Evolutionary conservation across 1,140 invertebrate genomes (phyloP).

Genomic region (Cyphomyrmex costatus): DNA sequence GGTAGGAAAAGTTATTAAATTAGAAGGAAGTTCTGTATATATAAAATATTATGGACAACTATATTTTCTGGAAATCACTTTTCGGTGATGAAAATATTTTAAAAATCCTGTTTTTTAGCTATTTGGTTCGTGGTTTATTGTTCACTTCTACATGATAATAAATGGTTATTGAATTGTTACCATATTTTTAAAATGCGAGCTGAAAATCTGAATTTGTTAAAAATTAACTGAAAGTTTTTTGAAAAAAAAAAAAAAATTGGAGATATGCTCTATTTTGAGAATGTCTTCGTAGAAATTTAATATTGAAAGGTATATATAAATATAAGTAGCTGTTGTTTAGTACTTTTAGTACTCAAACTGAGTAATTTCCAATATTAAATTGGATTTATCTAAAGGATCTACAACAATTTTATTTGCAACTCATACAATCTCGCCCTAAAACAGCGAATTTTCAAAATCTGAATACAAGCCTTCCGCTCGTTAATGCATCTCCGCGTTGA

Average conservation of each 20-base stretch:
- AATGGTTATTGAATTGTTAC: not conserved
- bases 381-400: no score
- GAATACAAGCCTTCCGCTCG: not conserved
- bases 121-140: constrained; percentile 11
- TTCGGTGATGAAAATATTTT: not conserved
- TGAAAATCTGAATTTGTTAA: not conserved
- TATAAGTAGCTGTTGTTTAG: no score
- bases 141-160: not conserved
- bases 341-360: no score
- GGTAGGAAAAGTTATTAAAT: not conserved
- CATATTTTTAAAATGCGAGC: not conserved
- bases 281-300: no score
- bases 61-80: not conserved
- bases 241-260: not conserved
- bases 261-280: no score
- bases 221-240: not conserved
- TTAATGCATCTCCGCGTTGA: constrained; percentile 47
- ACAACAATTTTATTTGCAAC: not conserved
- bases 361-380: no score
- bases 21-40: not conserved
- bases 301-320: no score
- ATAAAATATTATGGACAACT: not conserved
- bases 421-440: not conserved
- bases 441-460: not conserved
- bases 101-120: not conserved